phyloP scores from a whole-genome alignment of 2,888 invertebrate species.

The Esperia sulphurella region DNA sequence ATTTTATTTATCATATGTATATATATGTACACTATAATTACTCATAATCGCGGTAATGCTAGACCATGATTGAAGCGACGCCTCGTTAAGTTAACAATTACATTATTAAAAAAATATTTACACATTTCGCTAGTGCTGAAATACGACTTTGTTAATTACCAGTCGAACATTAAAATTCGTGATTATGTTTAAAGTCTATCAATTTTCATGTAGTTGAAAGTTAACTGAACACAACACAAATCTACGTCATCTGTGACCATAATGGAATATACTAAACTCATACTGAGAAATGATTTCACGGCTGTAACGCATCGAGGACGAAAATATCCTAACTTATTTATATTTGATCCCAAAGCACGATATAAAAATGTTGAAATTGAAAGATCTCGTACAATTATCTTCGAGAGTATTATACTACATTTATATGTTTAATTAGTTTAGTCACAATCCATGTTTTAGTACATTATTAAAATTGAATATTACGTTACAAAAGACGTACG shows the following conservation, averaged over 20 bases:
- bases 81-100: conserved; percentile 30
- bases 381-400: conserved; percentile 18
- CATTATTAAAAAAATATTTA: conserved; percentile 50
- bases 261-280: no score
- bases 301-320: conserved; percentile 10
- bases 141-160: conserved; percentile 38
- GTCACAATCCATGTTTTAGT: conserved; percentile 7
- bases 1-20: conserved; percentile 30
- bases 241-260: no score
- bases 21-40: conserved; percentile 44
- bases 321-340: conserved; percentile 60
- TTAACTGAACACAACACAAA: neutral
- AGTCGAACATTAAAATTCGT: conserved; percentile 58
- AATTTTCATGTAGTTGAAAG: conserved; percentile 19
- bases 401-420: neutral
- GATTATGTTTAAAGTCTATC: conserved; percentile 51
- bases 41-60: conserved; percentile 30
- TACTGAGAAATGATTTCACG: conserved; percentile 4
- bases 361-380: conserved; percentile 51
- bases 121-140: conserved; percentile 48
- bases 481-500: conserved; percentile 22
- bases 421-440: conserved; percentile 1
- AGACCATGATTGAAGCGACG: conserved; percentile 45
- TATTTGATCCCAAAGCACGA: conserved; percentile 76
- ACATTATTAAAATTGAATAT: conserved; percentile 2